Base-by-base conservation (phyloP, 2,113 vertebrate genomes). In the Marmota flaviventris region DNA sequence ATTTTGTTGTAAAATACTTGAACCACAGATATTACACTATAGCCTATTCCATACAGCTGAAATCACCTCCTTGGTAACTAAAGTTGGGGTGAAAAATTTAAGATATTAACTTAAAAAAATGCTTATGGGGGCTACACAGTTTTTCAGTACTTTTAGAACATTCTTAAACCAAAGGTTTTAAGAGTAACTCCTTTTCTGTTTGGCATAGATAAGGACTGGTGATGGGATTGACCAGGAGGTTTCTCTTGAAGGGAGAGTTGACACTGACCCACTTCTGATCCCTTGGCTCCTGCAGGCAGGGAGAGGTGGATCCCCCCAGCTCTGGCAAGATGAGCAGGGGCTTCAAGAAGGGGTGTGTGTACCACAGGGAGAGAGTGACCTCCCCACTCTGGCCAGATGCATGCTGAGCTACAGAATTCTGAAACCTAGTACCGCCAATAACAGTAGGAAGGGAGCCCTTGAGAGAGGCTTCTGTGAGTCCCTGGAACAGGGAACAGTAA, bases 1-100 rank as follows among this genome's bases (percentile, higher is more conserved):
- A 77, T 88, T 82, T 73, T 51, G 58, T 51, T 76, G 48, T 81
- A 87, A 91, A 91, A 45, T 78, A 61, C 82, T 81, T 94, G 89
- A 97, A 73, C 48, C 48, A 6, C 24, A 78, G 18, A 32, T 72
- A 37, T 77, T 53, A n/a, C 45, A 39, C 56, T 25, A n/a, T 51
- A 39, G 58, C 89, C 20, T 37, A 45, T 63, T 83, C n/a, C 73
- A 56, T 13, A 75, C 7, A 77, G 20, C 18, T 89, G 73, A 84
- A 86, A 61, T 82, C n/a, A 69, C 25, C 7, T 17, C 18, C 86
- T 83, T 95, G 48, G 34, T 42, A 70, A 89, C 29, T 79, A 78
- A 88, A 69, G 17, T 32, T 76, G 4, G 16, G 53, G 37, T 39
- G 34, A 87, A 91, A 93, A 67, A 25, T 37, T 75, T 93, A 78